Percentiles rank a stretch among this genome's conserved stretches.
phyloP scores from a whole-genome alignment of 1,140 invertebrate species.

The Cotesia glomerata region DNA sequence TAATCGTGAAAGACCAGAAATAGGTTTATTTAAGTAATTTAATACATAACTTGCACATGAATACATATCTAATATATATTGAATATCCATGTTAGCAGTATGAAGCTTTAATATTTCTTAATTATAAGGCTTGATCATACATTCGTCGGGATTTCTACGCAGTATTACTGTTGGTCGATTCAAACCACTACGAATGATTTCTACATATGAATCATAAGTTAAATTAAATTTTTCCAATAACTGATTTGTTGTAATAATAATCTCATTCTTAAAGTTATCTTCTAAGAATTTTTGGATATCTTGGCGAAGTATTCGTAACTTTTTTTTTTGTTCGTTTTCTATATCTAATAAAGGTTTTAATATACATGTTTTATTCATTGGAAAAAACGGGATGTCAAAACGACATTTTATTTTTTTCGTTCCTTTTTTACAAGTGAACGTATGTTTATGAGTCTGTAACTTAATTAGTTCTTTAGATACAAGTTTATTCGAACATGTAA shows the following conservation, averaged over 20 bases:
- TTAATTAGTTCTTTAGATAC: neutral
- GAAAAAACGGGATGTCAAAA: constrained; percentile 32
- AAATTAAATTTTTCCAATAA: constrained; percentile 5
- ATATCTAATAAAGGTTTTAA: constrained; percentile 13
- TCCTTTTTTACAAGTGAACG: constrained; percentile 32
- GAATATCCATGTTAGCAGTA: constrained; percentile 22
- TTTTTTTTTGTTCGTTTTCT: constrained; percentile 7
- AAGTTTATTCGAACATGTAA: constrained; percentile 8
- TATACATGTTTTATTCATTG: constrained; percentile 29
- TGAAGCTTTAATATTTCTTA: constrained; percentile 21
- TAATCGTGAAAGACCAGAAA: too few species aligned
- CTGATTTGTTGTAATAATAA: neutral
- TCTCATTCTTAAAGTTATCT: constrained; percentile 7
- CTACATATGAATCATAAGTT: constrained; percentile 16
- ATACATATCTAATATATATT: constrained; percentile 28
- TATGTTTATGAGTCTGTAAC: constrained; percentile 31
- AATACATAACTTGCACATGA: too few species aligned
- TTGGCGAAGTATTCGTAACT: neutral
- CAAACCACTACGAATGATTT: constrained; percentile 13
- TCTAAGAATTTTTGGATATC: neutral
- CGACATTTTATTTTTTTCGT: constrained; percentile 29
- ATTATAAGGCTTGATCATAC: constrained; percentile 29
- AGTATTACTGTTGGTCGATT: constrained; percentile 22
- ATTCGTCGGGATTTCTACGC: constrained; percentile 18
- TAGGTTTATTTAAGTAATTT: too few species aligned